A percentile compares a stretch with the other conserved stretches of the same genome.
Evolutionary conservation across 2,797 vertebrate species (phyloP).

Genomic region (Rhincodon typus): DNA sequence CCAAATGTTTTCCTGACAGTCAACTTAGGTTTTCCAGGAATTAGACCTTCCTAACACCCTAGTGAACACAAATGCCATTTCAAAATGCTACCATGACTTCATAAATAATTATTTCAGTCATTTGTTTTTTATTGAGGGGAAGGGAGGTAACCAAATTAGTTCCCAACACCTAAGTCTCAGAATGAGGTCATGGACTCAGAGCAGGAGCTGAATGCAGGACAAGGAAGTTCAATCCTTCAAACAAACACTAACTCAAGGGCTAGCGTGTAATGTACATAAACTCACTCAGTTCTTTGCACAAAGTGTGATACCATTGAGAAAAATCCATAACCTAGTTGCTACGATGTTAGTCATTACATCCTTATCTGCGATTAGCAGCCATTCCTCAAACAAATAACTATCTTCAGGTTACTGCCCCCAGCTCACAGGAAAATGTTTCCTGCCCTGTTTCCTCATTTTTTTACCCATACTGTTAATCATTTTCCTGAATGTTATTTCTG

Average conservation of each 20-base stretch:
- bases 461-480: neutral
- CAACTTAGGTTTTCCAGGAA: neutral
- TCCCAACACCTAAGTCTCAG: neutral
- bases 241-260: neutral
- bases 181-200: neutral
- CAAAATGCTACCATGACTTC: neutral
- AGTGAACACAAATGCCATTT: neutral
- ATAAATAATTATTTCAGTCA: neutral
- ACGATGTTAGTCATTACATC: neutral
- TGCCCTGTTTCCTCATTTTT: neutral
- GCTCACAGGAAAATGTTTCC: neutral
- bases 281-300: neutral
- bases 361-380: neutral
- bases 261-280: neutral
- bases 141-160: neutral
- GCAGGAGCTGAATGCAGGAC: neutral
- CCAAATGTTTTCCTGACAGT: neutral
- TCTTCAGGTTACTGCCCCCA: neutral
- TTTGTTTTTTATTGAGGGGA: neutral
- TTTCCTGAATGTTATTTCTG: neutral
- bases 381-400: neutral
- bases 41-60: neutral
- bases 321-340: constrained; percentile 7
- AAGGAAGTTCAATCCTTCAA: neutral
- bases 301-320: neutral